These are phyloP conservation scores for Apotomis turbidana DNA, from an alignment of 2,888 invertebrate species.

Conservation along the genomic window DNA sequence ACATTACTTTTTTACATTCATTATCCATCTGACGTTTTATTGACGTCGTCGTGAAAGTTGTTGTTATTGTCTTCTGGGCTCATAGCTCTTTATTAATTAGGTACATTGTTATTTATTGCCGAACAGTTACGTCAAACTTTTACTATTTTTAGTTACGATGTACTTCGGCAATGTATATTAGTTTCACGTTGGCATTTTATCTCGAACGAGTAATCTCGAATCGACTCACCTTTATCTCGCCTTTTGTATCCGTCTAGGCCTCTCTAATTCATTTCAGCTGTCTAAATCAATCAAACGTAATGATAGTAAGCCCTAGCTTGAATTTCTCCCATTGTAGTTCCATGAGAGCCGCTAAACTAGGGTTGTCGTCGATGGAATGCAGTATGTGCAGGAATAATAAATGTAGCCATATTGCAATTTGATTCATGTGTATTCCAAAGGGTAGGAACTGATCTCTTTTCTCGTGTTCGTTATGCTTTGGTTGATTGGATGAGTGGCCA, in stretches of 20 bases:
- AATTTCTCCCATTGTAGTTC: slow-evolving; percentile 60
- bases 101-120: slow-evolving; percentile 52
- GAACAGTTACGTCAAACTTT: slow-evolving; percentile 35
- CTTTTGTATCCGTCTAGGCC: slow-evolving; percentile 53
- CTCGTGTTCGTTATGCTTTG: neutral
- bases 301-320: slow-evolving; percentile 56
- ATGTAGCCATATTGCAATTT: no score
- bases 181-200: slow-evolving; percentile 60
- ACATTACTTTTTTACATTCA: slow-evolving; percentile 68
- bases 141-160: slow-evolving; percentile 37
- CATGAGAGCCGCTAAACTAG: slow-evolving; percentile 47
- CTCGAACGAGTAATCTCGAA: slow-evolving; percentile 56
- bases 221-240: slow-evolving; percentile 58
- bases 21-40: slow-evolving; percentile 53
- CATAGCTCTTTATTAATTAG: slow-evolving; percentile 61
- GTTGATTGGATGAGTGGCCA: slow-evolving; percentile 1
- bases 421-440: no score
- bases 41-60: slow-evolving; percentile 69
- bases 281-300: slow-evolving; percentile 63
- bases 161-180: slow-evolving; percentile 53
- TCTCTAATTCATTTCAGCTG: slow-evolving; percentile 59
- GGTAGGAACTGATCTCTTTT: neutral
- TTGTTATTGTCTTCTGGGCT: slow-evolving; percentile 59
- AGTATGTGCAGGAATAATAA: neutral
- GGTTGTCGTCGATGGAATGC: slow-evolving; percentile 19